Conservation (phyloP, 1,140 invertebrate genomes). For the Lethocerus indicus region DNA sequence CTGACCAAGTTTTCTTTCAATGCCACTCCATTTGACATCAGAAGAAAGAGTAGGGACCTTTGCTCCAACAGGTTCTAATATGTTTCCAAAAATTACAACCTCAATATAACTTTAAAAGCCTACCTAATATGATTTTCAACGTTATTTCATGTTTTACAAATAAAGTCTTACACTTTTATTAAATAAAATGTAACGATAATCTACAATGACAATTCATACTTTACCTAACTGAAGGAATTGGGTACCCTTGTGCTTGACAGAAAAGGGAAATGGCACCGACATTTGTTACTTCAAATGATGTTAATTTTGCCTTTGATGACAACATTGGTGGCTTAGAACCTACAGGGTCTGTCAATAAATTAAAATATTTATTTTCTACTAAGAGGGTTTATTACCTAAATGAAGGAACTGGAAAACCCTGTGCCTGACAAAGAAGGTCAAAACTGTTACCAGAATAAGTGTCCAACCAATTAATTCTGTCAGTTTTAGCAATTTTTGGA, state of each 20-base stretch:
- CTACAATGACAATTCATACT: too few species aligned
- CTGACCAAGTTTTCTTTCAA: slow-evolving; percentile 21
- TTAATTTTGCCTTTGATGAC: slow-evolving; percentile 28
- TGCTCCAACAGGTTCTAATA: slow-evolving; percentile 37
- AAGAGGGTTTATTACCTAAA: slow-evolving; percentile 32
- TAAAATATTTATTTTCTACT: background rate
- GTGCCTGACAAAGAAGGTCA: slow-evolving; percentile 39
- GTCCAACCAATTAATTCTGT: slow-evolving; percentile 27
- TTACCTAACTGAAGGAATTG: slow-evolving; percentile 40
- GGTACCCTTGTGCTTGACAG: slow-evolving; percentile 33
- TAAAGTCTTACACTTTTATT: too few species aligned
- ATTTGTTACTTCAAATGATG: slow-evolving; percentile 19
- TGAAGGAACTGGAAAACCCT: slow-evolving; percentile 42
- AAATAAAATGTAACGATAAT: too few species aligned
- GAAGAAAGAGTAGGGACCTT: slow-evolving; percentile 35
- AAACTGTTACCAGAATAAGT: slow-evolving; percentile 26
- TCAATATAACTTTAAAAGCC: too few species aligned
- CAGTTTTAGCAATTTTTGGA: slow-evolving; percentile 29
- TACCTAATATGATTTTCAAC: too few species aligned
- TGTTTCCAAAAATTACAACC: too few species aligned
- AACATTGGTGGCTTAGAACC: slow-evolving; percentile 51
- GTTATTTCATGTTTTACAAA: too few species aligned
- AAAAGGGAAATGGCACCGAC: slow-evolving; percentile 25
- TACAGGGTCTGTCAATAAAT: slow-evolving; percentile 38
- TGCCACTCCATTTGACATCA: slow-evolving; percentile 2